Conservation (phyloP, 2,888 invertebrate species). For the Agriotes lineatus region DNA sequence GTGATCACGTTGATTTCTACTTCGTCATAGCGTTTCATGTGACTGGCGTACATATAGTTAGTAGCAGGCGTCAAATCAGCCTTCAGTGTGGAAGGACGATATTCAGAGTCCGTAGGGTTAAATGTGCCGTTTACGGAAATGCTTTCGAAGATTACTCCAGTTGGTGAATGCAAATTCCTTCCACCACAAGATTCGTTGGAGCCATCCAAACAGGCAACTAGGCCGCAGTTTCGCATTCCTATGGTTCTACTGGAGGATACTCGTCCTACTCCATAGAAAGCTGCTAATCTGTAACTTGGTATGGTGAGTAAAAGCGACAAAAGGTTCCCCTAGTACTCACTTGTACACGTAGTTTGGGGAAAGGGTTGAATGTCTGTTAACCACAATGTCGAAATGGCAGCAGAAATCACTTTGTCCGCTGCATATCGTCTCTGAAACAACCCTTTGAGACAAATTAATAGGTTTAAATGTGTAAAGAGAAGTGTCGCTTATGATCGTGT, state of each 20-base stretch:
- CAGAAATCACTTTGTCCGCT: constrained; percentile 31
- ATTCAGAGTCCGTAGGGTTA: constrained; percentile 35
- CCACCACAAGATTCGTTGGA: constrained; percentile 46
- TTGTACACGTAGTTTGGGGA: constrained; percentile 31
- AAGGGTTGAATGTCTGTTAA: constrained; percentile 8
- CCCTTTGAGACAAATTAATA: constrained; percentile 29
- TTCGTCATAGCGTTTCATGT: constrained; percentile 19
- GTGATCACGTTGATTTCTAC: constrained; percentile 41
- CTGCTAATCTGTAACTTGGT: constrained; percentile 43
- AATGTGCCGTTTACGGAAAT: constrained; percentile 43
- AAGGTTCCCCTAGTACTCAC: constrained; percentile 5
- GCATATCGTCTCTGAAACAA: constrained; percentile 23
- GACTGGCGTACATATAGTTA: constrained; percentile 48
- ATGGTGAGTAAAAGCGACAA: background rate
- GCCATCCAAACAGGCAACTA: constrained; percentile 47
- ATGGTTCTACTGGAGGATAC: constrained; percentile 36
- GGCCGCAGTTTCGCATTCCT: constrained; percentile 49
- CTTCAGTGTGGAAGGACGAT: constrained; percentile 49
- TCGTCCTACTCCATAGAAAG: constrained; percentile 47
- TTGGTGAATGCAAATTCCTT: constrained; percentile 18
- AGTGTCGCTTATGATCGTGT: constrained; percentile 34
- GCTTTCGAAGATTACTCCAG: constrained; percentile 36
- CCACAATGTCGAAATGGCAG: constrained; percentile 25
- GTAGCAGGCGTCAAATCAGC: constrained; percentile 46
- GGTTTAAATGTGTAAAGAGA: constrained; percentile 10